These are phyloP conservation scores for Troglohyphantes excavatus DNA, from an alignment of 2,888 invertebrate genomes.

Conservation along the genomic window DNA sequence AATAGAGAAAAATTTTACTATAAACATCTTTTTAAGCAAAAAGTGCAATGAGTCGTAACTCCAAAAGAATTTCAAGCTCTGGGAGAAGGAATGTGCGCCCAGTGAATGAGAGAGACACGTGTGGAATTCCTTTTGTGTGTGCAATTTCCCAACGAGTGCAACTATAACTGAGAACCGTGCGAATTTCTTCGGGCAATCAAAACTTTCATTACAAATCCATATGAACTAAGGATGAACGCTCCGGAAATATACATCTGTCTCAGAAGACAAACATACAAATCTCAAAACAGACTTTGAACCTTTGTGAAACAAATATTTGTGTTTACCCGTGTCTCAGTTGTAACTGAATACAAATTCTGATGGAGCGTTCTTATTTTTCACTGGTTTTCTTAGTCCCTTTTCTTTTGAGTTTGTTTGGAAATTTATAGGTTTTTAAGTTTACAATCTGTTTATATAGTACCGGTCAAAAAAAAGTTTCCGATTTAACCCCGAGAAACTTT, in stretches of 20 bases:
- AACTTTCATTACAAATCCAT: neutral
- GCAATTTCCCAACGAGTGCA: constrained; percentile 1
- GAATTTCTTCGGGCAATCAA: neutral
- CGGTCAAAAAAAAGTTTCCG: neutral
- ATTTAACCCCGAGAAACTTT: neutral
- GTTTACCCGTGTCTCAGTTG: constrained; percentile 60
- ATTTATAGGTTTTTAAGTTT: constrained; percentile 16
- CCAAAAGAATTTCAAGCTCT: constrained; percentile 17
- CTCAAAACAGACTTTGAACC: constrained; percentile 19
- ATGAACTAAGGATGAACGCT: neutral
- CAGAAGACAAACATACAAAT: constrained; percentile 23
- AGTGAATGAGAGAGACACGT: neutral
- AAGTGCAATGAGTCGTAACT: constrained; percentile 45
- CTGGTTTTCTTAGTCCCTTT: constrained; percentile 41
- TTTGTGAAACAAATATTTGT: constrained; percentile 62
- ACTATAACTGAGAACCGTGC: neutral
- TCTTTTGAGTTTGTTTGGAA: constrained; percentile 20
- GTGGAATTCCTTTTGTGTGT: constrained; percentile 7
- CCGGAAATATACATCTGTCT: constrained; percentile 30
- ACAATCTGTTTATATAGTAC: constrained; percentile 21
- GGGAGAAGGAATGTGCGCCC: neutral
- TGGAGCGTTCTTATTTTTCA: constrained; percentile 55
- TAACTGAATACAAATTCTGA: constrained; percentile 52
- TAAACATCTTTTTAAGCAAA: constrained; percentile 31
- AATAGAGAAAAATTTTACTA: neutral